These are phyloP conservation scores for Cactoblastis cactorum DNA, from an alignment of 2,888 invertebrate species.

Conservation along the genomic window DNA sequence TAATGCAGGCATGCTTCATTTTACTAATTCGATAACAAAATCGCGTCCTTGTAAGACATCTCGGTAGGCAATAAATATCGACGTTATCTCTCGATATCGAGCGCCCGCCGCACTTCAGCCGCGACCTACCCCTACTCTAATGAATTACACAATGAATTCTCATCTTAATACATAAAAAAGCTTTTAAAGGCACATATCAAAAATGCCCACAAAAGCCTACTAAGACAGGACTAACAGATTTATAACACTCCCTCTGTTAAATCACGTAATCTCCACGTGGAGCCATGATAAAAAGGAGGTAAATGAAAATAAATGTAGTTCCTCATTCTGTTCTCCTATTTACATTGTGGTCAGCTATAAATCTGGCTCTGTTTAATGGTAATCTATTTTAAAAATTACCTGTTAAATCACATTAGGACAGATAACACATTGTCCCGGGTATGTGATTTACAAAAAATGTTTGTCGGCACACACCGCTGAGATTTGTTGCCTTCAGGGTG, in stretches of 20 bases:
- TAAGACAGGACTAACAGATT: slow-evolving; percentile 76
- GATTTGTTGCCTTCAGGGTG: slow-evolving; percentile 74
- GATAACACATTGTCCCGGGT: slow-evolving; percentile 72
- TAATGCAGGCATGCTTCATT: slow-evolving; percentile 2
- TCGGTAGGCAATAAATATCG: slow-evolving; percentile 68
- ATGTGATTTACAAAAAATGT: slow-evolving; percentile 66
- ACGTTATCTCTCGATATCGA: slow-evolving; percentile 76
- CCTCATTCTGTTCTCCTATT: slow-evolving; percentile 76
- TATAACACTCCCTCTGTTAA: slow-evolving; percentile 76
- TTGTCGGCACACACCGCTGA: slow-evolving; percentile 60
- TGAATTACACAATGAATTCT: slow-evolving; percentile 80
- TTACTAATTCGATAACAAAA: slow-evolving; percentile 63
- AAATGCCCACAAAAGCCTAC: slow-evolving; percentile 79
- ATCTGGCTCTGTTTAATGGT: slow-evolving; percentile 67
- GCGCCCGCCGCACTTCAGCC: slow-evolving; percentile 58
- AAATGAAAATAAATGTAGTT: slow-evolving; percentile 79
- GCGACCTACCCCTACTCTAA: slow-evolving; percentile 72
- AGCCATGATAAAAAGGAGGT: slow-evolving; percentile 75
- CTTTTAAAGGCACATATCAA: slow-evolving; percentile 80
- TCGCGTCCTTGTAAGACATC: slow-evolving; percentile 63
- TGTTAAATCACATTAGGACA: slow-evolving; percentile 78
- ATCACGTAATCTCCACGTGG: slow-evolving; percentile 79
- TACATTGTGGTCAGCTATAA: slow-evolving; percentile 67
- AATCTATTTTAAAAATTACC: slow-evolving; percentile 76
- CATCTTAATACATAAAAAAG: slow-evolving; percentile 80